A percentile compares a stretch with the other conserved stretches of the same genome.
Conservation (phyloP, 2,797 vertebrate species). For the Micropoecilia bifurca region DNA sequence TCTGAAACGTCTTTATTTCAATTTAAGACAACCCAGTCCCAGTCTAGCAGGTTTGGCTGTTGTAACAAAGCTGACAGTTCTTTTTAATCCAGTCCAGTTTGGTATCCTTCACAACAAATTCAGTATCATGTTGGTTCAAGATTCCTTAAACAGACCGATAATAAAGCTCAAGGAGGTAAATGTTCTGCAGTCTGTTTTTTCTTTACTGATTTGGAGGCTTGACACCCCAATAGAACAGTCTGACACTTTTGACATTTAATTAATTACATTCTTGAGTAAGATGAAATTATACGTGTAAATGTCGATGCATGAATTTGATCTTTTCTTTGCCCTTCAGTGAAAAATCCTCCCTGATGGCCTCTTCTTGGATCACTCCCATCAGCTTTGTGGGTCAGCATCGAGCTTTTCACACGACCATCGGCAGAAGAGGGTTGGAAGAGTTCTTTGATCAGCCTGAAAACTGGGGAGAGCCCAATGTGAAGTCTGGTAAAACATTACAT, state of each 20-base stretch:
- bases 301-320: background rate
- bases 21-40: background rate
- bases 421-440: slow-evolving; percentile 87
- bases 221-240: background rate
- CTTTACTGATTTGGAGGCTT: background rate
- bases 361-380: slow-evolving; percentile 11
- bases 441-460: slow-evolving; percentile 94
- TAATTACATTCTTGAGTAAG: background rate
- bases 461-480: slow-evolving; percentile 90
- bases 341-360: background rate
- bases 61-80: background rate
- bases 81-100: background rate
- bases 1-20: background rate
- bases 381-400: slow-evolving; percentile 60
- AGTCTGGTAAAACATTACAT: slow-evolving; percentile 86
- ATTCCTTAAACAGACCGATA: background rate
- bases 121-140: background rate
- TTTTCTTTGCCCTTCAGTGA: slow-evolving; percentile 30
- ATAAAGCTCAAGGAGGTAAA: background rate
- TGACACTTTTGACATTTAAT: background rate
- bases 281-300: background rate
- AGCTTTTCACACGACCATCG: slow-evolving; percentile 83
- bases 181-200: background rate
- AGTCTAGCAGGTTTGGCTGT: background rate
- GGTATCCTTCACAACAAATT: background rate